Conservation (phyloP, 1,140 invertebrate genomes). For the fruit fly (Drosophila melanogaster) region DNA sequence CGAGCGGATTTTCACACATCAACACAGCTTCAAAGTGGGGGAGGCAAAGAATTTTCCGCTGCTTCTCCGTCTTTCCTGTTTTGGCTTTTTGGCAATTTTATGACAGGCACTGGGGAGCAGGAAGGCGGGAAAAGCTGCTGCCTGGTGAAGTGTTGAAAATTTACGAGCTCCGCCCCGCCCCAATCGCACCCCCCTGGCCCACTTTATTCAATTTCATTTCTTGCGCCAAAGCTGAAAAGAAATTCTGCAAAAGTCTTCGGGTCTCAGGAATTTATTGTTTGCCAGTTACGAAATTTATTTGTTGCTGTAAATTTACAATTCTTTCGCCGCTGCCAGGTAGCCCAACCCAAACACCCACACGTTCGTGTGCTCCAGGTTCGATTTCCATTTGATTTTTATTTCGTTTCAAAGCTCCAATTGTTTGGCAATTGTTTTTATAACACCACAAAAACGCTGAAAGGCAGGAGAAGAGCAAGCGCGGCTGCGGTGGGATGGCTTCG, state of each 20-base stretch:
- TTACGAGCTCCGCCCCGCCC: conserved; percentile 55
- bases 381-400: conserved; percentile 44
- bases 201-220: conserved; percentile 59
- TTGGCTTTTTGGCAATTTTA: conserved; percentile 69
- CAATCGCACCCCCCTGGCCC: conserved; percentile 13
- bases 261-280: conserved; percentile 80
- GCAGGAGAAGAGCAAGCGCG: neutral
- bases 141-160: conserved; percentile 77
- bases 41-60: conserved; percentile 36
- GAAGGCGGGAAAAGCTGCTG: conserved; percentile 27
- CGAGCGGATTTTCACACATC: conserved; percentile 69
- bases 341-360: conserved; percentile 1
- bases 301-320: conserved; percentile 80
- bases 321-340: conserved; percentile 54
- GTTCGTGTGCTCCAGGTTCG: conserved; percentile 16
- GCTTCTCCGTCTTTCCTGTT: conserved; percentile 25
- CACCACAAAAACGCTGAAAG: conserved; percentile 55
- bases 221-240: conserved; percentile 48
- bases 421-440: conserved; percentile 74
- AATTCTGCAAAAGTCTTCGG: conserved; percentile 68
- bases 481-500: neutral
- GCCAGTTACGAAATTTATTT: conserved; percentile 81
- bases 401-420: conserved; percentile 64
- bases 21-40: conserved; percentile 41
- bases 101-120: conserved; percentile 36